A percentile compares a stretch with the other conserved stretches of the same genome.
These are phyloP conservation scores for Acrocephalus scirpaceus DNA, from an alignment of 2,797 vertebrate genomes.

Conservation along the genomic window DNA sequence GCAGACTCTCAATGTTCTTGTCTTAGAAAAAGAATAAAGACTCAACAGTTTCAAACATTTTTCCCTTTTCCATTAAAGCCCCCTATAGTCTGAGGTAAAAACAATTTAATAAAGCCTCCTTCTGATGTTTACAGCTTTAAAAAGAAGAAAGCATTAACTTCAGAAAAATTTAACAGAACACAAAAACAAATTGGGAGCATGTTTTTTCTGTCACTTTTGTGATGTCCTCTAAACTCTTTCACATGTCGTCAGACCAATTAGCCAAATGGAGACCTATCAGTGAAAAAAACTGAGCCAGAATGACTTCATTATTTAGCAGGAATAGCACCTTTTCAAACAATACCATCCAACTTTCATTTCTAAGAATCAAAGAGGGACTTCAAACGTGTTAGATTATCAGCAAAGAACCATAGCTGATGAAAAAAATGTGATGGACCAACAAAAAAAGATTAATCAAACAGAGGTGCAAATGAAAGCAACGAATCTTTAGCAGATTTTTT, in stretches of 20 bases:
- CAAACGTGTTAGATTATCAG: conserved; percentile 3
- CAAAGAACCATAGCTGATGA: background rate
- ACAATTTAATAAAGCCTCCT: conserved; percentile 19
- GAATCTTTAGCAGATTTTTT: background rate
- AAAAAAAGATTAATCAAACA: background rate
- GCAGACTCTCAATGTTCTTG: background rate
- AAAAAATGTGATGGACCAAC: background rate
- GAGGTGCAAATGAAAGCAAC: conserved; percentile 44
- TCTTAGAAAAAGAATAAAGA: conserved; percentile 43
- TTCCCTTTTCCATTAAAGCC: background rate
- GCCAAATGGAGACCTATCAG: background rate
- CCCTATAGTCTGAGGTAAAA: conserved; percentile 28
- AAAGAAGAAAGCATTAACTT: conserved; percentile 11
- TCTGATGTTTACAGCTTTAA: conserved; percentile 2
- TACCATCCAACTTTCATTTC: background rate
- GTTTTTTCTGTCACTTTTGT: background rate
- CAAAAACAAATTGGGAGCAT: background rate
- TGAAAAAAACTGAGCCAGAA: background rate
- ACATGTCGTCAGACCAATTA: conserved; percentile 29
- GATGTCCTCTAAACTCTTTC: background rate
- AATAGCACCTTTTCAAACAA: conserved; percentile 22
- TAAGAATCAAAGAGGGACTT: conserved; percentile 47
- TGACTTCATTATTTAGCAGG: background rate
- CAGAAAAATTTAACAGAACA: background rate
- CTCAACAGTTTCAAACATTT: conserved; percentile 19